Conservation (phyloP, 2,888 invertebrate genomes). For the Ceratothoa steindachneri region DNA sequence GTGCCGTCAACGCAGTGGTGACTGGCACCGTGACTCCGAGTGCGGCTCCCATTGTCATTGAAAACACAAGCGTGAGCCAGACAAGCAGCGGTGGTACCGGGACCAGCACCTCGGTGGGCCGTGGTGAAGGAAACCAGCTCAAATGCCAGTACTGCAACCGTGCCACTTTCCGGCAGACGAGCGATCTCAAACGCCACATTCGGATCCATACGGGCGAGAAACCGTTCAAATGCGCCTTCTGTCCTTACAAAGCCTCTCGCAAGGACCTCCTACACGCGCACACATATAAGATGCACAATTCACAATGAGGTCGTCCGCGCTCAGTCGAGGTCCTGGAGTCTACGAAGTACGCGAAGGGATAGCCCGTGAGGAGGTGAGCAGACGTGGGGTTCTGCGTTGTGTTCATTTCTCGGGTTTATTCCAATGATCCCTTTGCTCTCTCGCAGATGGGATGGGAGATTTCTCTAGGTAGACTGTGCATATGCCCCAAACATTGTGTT, state of each 20-base stretch:
- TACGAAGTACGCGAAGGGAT: too few species aligned
- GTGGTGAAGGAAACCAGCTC: slow-evolving; percentile 8
- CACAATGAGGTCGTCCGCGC: neutral
- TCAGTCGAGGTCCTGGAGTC: too few species aligned
- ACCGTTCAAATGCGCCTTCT: slow-evolving; percentile 38
- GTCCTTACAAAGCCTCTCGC: slow-evolving; percentile 34
- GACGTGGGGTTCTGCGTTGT: too few species aligned
- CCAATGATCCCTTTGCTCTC: too few species aligned
- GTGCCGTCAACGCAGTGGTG: neutral
- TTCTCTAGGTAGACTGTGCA: too few species aligned
- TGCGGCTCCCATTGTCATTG: neutral
- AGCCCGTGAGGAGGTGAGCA: too few species aligned
- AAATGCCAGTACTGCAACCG: slow-evolving; percentile 41
- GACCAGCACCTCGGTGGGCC: neutral
- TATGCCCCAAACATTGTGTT: too few species aligned
- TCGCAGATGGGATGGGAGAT: too few species aligned
- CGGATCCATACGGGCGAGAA: slow-evolving; percentile 45
- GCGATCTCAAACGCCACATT: slow-evolving; percentile 43
- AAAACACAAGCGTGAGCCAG: neutral
- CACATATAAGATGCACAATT: slow-evolving; percentile 29
- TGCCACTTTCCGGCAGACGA: slow-evolving; percentile 41
- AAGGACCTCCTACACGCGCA: slow-evolving; percentile 38
- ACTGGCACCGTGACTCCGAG: neutral
- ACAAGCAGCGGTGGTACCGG: neutral
- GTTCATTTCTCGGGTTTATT: too few species aligned